These are phyloP conservation scores for Excalfactoria chinensis DNA, from an alignment of 2,113 vertebrate genomes.

Conservation along the genomic window DNA sequence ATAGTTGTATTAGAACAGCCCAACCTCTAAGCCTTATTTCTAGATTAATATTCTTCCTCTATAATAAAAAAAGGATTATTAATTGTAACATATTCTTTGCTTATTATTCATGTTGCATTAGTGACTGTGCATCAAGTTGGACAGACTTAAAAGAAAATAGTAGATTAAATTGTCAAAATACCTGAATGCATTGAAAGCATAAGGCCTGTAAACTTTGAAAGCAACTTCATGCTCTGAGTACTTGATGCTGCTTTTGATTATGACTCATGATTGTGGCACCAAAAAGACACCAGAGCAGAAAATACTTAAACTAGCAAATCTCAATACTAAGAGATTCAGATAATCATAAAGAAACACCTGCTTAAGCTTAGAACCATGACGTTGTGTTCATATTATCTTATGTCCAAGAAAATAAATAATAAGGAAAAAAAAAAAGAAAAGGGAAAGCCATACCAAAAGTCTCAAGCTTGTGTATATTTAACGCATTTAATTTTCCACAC, in stretches of 20 bases:
- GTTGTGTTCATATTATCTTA: not conserved
- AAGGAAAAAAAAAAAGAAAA: not conserved
- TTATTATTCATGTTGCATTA: not conserved
- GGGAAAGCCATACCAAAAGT: not conserved
- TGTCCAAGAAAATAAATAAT: not conserved
- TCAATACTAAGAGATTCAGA: not conserved
- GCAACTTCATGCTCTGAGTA: accelerated
- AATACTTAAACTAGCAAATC: not conserved
- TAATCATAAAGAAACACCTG: accelerated
- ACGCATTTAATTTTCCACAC: not conserved
- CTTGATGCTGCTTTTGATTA: not conserved
- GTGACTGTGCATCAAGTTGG: not conserved
- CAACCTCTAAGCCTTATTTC: not conserved
- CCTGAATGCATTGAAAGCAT: not conserved
- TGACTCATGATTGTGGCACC: not conserved
- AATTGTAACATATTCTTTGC: not conserved
- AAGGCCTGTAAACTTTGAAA: not conserved
- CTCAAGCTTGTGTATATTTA: not conserved
- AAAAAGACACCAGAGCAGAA: not conserved
- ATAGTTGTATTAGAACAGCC: not conserved
- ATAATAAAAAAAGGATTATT: not conserved
- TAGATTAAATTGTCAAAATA: not conserved
- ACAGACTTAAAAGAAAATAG: not conserved
- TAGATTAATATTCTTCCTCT: not conserved
- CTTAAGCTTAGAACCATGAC: not conserved